Base-by-base conservation (phyloP, 1,140 invertebrate genomes). In the Pseudomyrmex gracilis region DNA sequence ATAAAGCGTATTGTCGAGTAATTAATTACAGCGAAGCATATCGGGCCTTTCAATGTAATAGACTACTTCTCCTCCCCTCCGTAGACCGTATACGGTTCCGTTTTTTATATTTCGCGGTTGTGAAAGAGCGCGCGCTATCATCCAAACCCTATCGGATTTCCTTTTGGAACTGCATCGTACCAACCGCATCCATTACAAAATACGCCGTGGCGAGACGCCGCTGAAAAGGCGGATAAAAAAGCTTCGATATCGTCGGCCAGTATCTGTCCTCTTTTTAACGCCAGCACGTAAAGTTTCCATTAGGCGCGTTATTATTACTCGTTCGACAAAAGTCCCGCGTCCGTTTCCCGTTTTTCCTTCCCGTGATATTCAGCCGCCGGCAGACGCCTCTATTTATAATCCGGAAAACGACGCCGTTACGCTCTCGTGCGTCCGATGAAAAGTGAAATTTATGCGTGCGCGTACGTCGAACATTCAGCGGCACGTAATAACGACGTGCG, bases 231-330 rank as follows among this genome's bases (percentile, higher is more conserved):
- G 51, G 45, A 43, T 20, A 64, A 77, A 77, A 76, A 76, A 77
- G 7, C 47, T 15, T 12, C 47, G 12, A 2, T 76, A 76, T 53
- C 24, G 61, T 53, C 22, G 47, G 47, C 24, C 17, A 20, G 61
- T 43, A 17, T 12, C 43, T 22, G 34, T 34, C 34, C 34, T 58
- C 57, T 73, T 78, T 80, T 80, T 80, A 80, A 80, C 34, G 7
- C 66, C 22, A 34, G 17, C 66, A 60, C 55, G 76, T 83, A 74
- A 86, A 87, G 80, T 74, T 66, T 82, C 77, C 77, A 87, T 87
- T 87, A 87, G 63, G 45, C 64, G 67, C 66, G 74, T 86, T 80
- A 87, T 87, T 57, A 86, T 83, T 70, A 82, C 77, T 57, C 57
- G 55, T 87, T 74, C 76, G 63, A 74, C 61, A 82, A 55, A 64